These are phyloP conservation scores for Pelobates cultripes DNA, from an alignment of 2,797 vertebrate species.

Conservation along the genomic window DNA sequence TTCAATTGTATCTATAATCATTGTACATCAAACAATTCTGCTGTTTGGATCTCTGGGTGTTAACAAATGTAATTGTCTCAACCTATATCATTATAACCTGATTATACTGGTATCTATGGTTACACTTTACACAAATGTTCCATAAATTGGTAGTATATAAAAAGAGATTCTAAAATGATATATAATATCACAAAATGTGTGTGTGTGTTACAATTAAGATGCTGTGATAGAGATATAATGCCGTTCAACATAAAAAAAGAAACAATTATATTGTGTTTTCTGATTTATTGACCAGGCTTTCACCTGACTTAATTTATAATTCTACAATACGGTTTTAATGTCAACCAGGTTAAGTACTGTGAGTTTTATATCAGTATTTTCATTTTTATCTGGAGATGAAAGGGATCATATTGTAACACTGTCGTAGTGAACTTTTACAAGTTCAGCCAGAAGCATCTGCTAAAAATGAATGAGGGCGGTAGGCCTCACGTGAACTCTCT, in stretches of 20 bases:
- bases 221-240: background rate
- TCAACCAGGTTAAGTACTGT: slow-evolving; percentile 1
- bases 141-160: too few relatives aligned
- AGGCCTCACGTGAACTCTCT: slow-evolving; percentile 18
- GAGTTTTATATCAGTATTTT: slow-evolving; percentile 1
- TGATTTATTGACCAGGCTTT: background rate
- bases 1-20: too few relatives aligned
- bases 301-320: background rate
- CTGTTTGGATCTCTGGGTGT: too few relatives aligned
- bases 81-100: too few relatives aligned
- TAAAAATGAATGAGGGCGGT: slow-evolving; percentile 29
- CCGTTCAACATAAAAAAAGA: background rate
- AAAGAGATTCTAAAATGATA: too few relatives aligned
- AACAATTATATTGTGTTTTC: background rate
- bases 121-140: too few relatives aligned
- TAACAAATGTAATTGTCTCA: too few relatives aligned
- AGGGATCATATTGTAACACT: background rate
- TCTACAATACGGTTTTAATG: background rate
- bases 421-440: slow-evolving; percentile 22
- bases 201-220: background rate
- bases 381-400: slow-evolving; percentile 21
- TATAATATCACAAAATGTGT: too few relatives aligned
- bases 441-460: slow-evolving; percentile 31
- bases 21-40: too few relatives aligned
- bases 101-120: too few relatives aligned